phyloP scores from a whole-genome alignment of 2,113 vertebrate genomes.

The Gadus chalcogrammus region DNA sequence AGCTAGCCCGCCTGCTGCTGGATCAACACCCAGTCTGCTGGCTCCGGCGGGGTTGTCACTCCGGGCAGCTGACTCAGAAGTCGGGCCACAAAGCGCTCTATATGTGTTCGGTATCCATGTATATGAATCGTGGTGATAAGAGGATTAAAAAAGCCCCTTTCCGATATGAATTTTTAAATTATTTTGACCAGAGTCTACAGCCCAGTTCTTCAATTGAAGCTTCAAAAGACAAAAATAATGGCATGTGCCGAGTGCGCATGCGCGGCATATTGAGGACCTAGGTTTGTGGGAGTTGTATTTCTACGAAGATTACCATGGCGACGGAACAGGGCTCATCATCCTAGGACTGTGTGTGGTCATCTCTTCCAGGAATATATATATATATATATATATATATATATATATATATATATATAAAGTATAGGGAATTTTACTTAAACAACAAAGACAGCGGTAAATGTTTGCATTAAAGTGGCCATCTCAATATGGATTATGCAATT shows the following conservation, averaged over 20 bases:
- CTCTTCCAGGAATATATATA: no score
- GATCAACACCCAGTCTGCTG: conserved; percentile 61
- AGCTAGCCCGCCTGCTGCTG: conserved; percentile 49
- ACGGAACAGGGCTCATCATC: no score
- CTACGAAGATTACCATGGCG: neutral
- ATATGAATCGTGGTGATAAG: conserved; percentile 20
- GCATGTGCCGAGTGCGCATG: conserved; percentile 53
- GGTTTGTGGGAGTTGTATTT: conserved; percentile 67
- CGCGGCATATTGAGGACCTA: conserved; percentile 20
- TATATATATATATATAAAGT: no score
- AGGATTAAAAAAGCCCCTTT: conserved; percentile 22
- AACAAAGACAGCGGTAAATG: no score
- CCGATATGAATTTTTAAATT: conserved; percentile 59
- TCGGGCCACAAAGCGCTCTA: conserved; percentile 49
- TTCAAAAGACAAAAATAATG: conserved; percentile 74
- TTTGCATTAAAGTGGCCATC: no score
- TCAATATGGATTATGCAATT: no score
- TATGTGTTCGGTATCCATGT: conserved; percentile 58
- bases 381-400: no score
- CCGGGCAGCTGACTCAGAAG: conserved; percentile 46
- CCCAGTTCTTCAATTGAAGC: conserved; percentile 66
- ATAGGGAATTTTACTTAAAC: no score
- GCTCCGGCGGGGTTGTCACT: conserved; percentile 66
- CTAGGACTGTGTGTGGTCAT: no score
- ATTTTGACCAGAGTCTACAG: conserved; percentile 46